These are phyloP conservation scores for Gymnocheta viridis DNA, from an alignment of 2,888 invertebrate genomes.

Conservation along the genomic window DNA sequence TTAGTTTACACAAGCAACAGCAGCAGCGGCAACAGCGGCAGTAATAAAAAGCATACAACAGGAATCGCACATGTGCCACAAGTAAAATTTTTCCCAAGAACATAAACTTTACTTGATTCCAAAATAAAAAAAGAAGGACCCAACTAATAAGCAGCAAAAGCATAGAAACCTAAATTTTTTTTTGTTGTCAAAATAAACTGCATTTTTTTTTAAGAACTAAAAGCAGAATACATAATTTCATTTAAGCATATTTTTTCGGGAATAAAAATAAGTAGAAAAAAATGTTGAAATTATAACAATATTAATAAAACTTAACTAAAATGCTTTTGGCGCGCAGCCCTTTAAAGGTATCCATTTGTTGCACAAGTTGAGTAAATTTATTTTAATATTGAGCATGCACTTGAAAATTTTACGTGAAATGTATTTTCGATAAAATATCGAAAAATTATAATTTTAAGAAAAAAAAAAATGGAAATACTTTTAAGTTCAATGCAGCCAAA, in stretches of 20 bases:
- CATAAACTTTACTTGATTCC: conserved; percentile 61
- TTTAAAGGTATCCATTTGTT: neutral
- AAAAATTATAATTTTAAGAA: too few relatives aligned
- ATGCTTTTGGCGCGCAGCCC: conserved; percentile 23
- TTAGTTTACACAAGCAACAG: conserved; percentile 4
- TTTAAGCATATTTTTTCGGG: conserved; percentile 36
- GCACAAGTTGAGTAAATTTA: neutral
- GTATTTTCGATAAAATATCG: too few relatives aligned
- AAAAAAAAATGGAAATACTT: too few relatives aligned
- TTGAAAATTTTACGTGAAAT: too few relatives aligned
- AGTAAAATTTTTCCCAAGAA: conserved; percentile 67
- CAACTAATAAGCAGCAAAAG: conserved; percentile 46
- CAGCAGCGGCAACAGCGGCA: conserved; percentile 4
- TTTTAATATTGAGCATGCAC: too few relatives aligned
- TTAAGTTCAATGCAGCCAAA: too few relatives aligned
- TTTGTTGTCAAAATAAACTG: conserved; percentile 61
- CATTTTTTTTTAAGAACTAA: conserved; percentile 42
- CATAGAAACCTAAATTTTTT: conserved; percentile 28
- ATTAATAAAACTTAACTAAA: conserved; percentile 42
- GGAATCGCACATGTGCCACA: conserved; percentile 66
- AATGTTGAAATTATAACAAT: conserved; percentile 5
- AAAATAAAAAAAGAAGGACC: conserved; percentile 14
- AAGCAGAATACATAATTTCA: conserved; percentile 48
- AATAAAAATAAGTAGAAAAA: conserved; percentile 7
- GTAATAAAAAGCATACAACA: conserved; percentile 29